These are phyloP conservation scores for Polyploca ridens DNA, from an alignment of 2,888 invertebrate genomes.

Conservation along the genomic window DNA sequence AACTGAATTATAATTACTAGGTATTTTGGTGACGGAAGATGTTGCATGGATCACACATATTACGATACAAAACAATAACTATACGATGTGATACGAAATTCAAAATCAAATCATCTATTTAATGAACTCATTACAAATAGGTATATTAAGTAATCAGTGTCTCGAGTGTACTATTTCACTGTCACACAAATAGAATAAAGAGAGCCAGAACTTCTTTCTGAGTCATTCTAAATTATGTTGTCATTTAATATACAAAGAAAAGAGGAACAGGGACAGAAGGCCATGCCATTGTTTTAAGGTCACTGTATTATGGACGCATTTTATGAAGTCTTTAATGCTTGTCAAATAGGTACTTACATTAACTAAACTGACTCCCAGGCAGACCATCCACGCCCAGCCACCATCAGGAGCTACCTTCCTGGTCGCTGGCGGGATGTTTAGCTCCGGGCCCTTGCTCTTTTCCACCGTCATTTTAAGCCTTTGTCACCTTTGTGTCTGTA, in stretches of 20 bases:
- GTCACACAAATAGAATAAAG: neutral
- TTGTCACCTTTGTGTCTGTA: conserved; percentile 77
- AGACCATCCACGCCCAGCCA: conserved; percentile 96
- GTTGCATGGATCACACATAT: too few relatives aligned
- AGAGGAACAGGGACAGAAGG: neutral
- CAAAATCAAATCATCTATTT: too few relatives aligned
- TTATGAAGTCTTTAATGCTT: neutral
- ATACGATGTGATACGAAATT: too few relatives aligned
- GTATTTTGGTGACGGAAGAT: too few relatives aligned
- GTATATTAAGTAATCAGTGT: too few relatives aligned
- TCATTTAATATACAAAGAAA: neutral
- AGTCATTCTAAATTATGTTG: neutral
- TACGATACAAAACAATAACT: too few relatives aligned
- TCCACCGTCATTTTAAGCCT: conserved; percentile 79
- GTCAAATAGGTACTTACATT: conserved; percentile 87
- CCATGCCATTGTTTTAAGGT: neutral
- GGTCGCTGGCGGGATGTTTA: conserved; percentile 71
- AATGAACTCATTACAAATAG: too few relatives aligned
- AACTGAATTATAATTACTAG: neutral
- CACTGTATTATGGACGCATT: neutral
- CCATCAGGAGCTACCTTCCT: conserved; percentile 93
- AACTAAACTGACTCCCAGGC: conserved; percentile 92
- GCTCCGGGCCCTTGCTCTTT: conserved; percentile 72
- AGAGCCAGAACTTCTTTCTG: neutral
- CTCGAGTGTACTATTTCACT: too few relatives aligned